Evolutionary conservation across 2,888 invertebrate genomes (phyloP), one percentile per base, ranked within the genome.

Genomic region (Acleris holmiana): DNA sequence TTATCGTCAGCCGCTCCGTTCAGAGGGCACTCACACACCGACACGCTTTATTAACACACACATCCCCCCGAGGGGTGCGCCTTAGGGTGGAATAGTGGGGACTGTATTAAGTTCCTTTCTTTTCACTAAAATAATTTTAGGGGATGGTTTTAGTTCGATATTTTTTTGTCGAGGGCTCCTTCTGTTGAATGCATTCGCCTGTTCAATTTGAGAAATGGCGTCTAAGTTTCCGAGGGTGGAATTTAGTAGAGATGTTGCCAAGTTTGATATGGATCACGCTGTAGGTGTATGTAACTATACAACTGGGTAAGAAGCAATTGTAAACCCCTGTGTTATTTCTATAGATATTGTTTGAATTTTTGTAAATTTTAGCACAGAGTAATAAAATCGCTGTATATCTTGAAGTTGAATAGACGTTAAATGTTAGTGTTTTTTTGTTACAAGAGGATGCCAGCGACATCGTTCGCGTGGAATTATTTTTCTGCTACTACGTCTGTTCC

Each of bases 121-220:
- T 92, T 92, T 89, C 91, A 91, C 91, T 92, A 91, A 91, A 91
- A 92, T 92, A 89, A 91, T 92, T 92, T 92, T 91, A 89, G 90
- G 92, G 91, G 92, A 84, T 89, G 90, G 88, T 88, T 91, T 86
- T 89, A 90, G 89, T 91, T 88, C 84, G 86, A 89, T 90, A 88
- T 91, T 86, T 91, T 89, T 90, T 91, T 88, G 82, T 79, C 60
- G 77, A 84, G 85, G 84, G 85, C 80, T 81, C 82, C 79, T 76
- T 78, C 81, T 79, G 85, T 79, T 86, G 88, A 89, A 89, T 87
- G 82, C 84, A 81, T 76, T 74, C 79, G 73, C 47, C 69, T 73
- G 81, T 86, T 82, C 80, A 84, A 84, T 87, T 88, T 87, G 86
- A 88, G 85, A 89, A 88, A 91, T 91, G 88, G 89, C 85, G 76